phyloP scores from a whole-genome alignment of 2,888 invertebrate species.

The Hirtodrosophila trivittata region DNA sequence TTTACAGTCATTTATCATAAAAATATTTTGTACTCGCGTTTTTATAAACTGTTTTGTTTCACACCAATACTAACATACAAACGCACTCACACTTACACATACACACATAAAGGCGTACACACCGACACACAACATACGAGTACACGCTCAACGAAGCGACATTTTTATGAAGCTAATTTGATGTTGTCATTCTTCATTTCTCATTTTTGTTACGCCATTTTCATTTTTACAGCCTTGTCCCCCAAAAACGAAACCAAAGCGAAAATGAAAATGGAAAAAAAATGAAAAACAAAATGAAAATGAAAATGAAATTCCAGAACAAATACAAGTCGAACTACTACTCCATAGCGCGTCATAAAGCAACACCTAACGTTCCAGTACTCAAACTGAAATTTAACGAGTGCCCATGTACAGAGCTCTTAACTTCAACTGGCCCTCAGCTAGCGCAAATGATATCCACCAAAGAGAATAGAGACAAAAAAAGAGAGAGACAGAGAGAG shows the following conservation, averaged over 20 bases:
- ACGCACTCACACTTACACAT: slow-evolving; percentile 2
- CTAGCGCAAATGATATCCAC: slow-evolving; percentile 25
- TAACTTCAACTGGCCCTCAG: slow-evolving; percentile 26
- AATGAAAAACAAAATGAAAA: slow-evolving; percentile 32
- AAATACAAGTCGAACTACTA: slow-evolving; percentile 33
- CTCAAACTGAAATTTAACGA: slow-evolving; percentile 59
- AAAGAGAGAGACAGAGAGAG: too few species aligned
- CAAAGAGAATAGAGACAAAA: too few species aligned
- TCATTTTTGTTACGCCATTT: slow-evolving; percentile 72
- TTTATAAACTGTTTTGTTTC: slow-evolving; percentile 78
- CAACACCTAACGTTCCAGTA: slow-evolving; percentile 54
- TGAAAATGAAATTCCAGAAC: slow-evolving; percentile 40
- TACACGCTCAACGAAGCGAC: slow-evolving; percentile 43
- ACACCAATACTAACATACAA: slow-evolving; percentile 40
- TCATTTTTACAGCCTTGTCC: slow-evolving; percentile 59
- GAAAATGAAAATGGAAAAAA: slow-evolving; percentile 24
- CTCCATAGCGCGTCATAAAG: slow-evolving; percentile 51
- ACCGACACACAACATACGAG: background rate
- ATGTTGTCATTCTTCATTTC: slow-evolving; percentile 78
- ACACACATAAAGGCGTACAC: slow-evolving; percentile 3
- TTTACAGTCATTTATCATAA: slow-evolving; percentile 78
- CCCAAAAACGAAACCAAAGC: background rate
- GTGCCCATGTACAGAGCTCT: slow-evolving; percentile 30
- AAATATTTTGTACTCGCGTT: slow-evolving; percentile 75
- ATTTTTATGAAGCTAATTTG: slow-evolving; percentile 77